phyloP scores from a whole-genome alignment of 2,888 invertebrate species.

The Melinaea marsaeus region DNA sequence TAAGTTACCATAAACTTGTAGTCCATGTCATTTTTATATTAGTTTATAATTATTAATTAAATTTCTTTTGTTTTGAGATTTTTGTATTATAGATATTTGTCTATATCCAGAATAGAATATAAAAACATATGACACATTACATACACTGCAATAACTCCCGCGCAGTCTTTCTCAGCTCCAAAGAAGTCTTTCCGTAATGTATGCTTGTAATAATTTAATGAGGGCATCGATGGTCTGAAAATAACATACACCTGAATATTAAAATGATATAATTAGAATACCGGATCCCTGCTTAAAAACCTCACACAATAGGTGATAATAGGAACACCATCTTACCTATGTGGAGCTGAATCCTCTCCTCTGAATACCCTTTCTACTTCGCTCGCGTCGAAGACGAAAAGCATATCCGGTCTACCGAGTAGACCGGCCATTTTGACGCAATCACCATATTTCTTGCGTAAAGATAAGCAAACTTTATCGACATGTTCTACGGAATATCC shows the following conservation, averaged over 20 bases:
- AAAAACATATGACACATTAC: slow-evolving; percentile 43
- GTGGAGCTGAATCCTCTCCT: slow-evolving; percentile 82
- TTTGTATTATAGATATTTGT: too few relatives aligned
- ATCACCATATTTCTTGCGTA: slow-evolving; percentile 80
- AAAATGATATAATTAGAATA: too few relatives aligned
- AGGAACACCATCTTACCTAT: slow-evolving; percentile 50
- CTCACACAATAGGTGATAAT: too few relatives aligned
- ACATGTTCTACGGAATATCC: slow-evolving; percentile 81
- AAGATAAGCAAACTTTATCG: slow-evolving; percentile 79
- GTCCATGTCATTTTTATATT: too few relatives aligned
- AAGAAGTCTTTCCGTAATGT: slow-evolving; percentile 83
- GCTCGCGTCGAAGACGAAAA: slow-evolving; percentile 83
- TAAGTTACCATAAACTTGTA: too few relatives aligned
- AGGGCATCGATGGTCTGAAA: slow-evolving; percentile 85
- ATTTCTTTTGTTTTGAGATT: too few relatives aligned
- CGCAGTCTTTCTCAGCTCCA: slow-evolving; percentile 77
- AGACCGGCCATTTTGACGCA: slow-evolving; percentile 83
- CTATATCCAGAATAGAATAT: too few relatives aligned
- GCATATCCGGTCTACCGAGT: slow-evolving; percentile 84
- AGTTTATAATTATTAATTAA: too few relatives aligned
- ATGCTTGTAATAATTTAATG: slow-evolving; percentile 85
- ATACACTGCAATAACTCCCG: slow-evolving; percentile 86
- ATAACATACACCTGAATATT: not conserved
- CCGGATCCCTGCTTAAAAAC: too few relatives aligned
- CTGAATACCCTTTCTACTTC: slow-evolving; percentile 84